Conservation (phyloP, 2,113 vertebrate species). For the Polypterus bichir region DNA sequence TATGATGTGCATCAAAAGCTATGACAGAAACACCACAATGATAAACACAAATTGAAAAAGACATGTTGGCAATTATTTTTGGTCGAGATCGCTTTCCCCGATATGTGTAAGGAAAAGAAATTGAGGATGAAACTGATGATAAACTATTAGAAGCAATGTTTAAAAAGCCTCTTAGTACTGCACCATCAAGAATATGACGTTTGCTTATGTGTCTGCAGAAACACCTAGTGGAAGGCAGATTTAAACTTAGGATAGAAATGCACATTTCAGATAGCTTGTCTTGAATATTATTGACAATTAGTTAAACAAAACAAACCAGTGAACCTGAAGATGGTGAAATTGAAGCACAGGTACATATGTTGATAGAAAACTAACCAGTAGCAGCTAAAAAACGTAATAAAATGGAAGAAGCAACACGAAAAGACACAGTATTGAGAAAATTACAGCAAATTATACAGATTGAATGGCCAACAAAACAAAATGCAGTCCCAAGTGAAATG, state of each 20-base stretch:
- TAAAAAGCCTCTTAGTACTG: neutral
- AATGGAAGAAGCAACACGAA: neutral
- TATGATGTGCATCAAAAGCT: neutral
- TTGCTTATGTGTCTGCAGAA: neutral
- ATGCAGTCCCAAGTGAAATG: neutral
- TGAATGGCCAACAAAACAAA: neutral
- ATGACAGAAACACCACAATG: conserved; percentile 4
- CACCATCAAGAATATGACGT: neutral
- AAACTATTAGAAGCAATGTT: neutral
- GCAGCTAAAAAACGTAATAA: neutral
- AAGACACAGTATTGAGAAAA: neutral
- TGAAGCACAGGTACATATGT: no score
- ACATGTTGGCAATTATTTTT: conserved; percentile 7
- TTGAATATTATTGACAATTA: no score
- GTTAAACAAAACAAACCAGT: no score
- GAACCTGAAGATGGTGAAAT: neutral
- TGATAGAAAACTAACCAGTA: no score
- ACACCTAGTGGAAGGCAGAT: no score
- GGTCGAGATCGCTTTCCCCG: conserved; percentile 12
- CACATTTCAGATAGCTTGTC: neutral
- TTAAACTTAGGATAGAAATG: neutral
- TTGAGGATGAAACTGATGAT: neutral
- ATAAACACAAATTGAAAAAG: conserved; percentile 12
- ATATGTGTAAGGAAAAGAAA: neutral
- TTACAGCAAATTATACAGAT: neutral